Base-by-base conservation (phyloP, 2,797 vertebrate species). In the Euphonia xanthogaster region DNA sequence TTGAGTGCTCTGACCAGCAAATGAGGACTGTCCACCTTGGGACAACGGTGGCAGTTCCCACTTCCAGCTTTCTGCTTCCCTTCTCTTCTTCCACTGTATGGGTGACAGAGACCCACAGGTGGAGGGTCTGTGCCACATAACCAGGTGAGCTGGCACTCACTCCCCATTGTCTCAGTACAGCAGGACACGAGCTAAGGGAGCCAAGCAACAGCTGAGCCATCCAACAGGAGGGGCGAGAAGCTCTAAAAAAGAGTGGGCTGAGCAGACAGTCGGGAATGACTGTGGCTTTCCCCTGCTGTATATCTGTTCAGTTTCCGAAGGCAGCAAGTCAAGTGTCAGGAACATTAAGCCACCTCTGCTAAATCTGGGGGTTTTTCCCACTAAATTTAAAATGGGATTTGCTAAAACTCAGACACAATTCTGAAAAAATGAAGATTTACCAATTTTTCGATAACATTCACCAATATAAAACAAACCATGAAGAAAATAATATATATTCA, bases 341-440 rank as follows among this genome's bases (percentile, higher is more conserved):
- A 72, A 31, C 2, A 7, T 42, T 45, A 74, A 63, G 54, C 47
- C 31, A 71, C 48, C 20, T 63, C 12, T 75, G 18, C 20, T 58
- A 33, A 7, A 75, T 47, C 10, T 67, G 16, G 8, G 7, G 3
- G 0, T 0, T 8, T 72, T 77, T 1, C 0, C 18, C 12, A 10
- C 28, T 57, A 63, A 87, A 61, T 68, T 9, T 72, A 58, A 85
- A 31, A 42, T 9, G 21, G 3, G 6, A 47, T 73, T 84, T 67
- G 10, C 19, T 50, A 74, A 84, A 93, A 81, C 7, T 54, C n/a
- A n/a, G 47, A 30, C 6, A 31, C 5, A 30, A 39, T 50, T 79
- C 74, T 20, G 14, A 63, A 88, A 90, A 90, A 77, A 30, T 15
- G 2, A 60, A 44, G 27, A 33, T 22, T 37, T 88, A 45, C 4